Evolutionary conservation across 2,888 invertebrate species (phyloP), one percentile per base, ranked within the genome.

Genomic region (Pharmacophagus antenor): DNA sequence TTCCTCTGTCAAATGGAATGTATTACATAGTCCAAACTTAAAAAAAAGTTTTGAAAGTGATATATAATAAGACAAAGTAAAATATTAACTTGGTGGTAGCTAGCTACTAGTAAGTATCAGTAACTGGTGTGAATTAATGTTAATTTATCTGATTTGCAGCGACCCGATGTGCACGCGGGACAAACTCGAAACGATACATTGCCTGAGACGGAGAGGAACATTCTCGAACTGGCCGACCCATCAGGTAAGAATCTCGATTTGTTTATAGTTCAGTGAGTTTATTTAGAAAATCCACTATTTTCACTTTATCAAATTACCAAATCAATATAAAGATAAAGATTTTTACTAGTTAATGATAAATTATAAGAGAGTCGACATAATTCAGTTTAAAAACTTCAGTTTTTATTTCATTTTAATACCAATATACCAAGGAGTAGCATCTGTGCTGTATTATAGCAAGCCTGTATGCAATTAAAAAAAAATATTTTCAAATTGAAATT

Each of bases 151-250:
- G 12, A 25, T 58, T 77, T 73, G 25, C 85, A 88, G 88, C 82
- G 87, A 72, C 73, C 80, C 58, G 84, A 85, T 37, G 74, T 71
- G 58, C 68, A 80, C 21, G 71, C 74, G 53, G 72, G 73, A 56
- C 80, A 78, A 66, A 77, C 77, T 63, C 81, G 85, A 63, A 81
- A 72, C 71, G 88, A 88, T 70, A 65, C 80, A 72, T 80, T 84
- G 70, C 83, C 83, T 65, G 88, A 88, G 67, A 77, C 82, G 66
- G 88, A 88, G 48, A 80, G 84, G 65, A 83, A 71, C 67, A 77
- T 87, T 60, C 82, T 88, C 60, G 85, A 88, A 65, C 70, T 87
- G 68, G 76, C 83, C 55, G 87, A 88, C 67, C 72, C 82, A 53
- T 79, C 85, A 67, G 87, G 89, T 88, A 66, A 76, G 77, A 70